A percentile compares a stretch with the other conserved stretches of the same genome.
Conservation (phyloP, 2,113 vertebrate species). For the Recurvirostra avosetta region DNA sequence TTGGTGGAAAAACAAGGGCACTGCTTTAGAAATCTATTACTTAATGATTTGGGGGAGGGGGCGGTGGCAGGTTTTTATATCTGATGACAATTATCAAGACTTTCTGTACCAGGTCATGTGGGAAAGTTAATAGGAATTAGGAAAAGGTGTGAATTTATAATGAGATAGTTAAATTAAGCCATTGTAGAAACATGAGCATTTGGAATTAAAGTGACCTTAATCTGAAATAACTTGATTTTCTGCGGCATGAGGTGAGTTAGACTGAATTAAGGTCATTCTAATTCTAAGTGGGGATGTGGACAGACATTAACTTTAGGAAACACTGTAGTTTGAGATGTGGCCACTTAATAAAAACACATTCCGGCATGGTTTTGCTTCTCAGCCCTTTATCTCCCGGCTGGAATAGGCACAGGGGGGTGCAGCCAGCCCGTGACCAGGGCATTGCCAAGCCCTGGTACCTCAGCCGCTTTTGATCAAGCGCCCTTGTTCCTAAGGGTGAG, state of each 20-base stretch:
- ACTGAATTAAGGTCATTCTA: not conserved
- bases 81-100: not conserved
- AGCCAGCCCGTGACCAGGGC: not conserved
- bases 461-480: not conserved
- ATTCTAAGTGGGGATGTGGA: not conserved
- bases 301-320: not conserved
- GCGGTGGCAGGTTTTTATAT: not conserved
- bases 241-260: not conserved
- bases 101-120: not conserved
- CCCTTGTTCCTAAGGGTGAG: not conserved
- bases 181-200: rapidly evolving
- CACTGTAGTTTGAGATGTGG: rapidly evolving
- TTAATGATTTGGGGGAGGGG: too few relatives aligned
- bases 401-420: not conserved
- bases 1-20: not conserved
- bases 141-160: not conserved
- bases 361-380: not conserved
- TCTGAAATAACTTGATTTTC: not conserved
- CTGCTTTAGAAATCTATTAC: not conserved
- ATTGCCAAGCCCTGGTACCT: too few relatives aligned
- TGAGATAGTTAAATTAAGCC: too few relatives aligned
- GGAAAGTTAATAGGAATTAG: not conserved
- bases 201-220: not conserved
- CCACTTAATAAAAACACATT: not conserved
- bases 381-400: not conserved